A percentile compares a stretch with the other conserved stretches of the same genome.
Evolutionary conservation across 35 echinoderm and acorn worm genomes (phyloP).

Genomic region (Chiridota heheva): DNA sequence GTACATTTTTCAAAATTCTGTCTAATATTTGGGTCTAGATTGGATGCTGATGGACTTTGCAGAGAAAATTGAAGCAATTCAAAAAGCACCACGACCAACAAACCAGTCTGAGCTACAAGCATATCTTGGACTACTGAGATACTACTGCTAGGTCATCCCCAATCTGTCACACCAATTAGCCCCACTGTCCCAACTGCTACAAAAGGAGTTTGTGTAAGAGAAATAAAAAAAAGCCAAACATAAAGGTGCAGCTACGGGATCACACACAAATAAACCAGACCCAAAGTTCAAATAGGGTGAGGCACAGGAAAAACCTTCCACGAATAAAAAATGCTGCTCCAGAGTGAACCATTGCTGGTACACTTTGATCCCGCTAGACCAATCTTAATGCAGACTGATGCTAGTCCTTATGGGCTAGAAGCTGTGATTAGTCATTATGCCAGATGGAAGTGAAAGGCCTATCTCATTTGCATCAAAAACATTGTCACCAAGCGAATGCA

Average conservation of each 20-base stretch:
- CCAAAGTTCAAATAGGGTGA: slow-evolving; percentile 46
- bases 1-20: slow-evolving; percentile 41
- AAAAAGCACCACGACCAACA: slow-evolving; percentile 10
- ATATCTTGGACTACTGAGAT: slow-evolving; percentile 43
- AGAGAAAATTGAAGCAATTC: slow-evolving; percentile 56
- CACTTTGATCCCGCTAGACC: slow-evolving; percentile 55
- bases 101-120: slow-evolving; percentile 48
- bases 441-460: slow-evolving; percentile 42
- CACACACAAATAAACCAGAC: not conserved
- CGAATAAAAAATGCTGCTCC: slow-evolving; percentile 22
- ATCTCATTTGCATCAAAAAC: slow-evolving; percentile 62
- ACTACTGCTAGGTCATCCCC: slow-evolving; percentile 5
- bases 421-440: slow-evolving; percentile 47
- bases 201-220: not conserved
- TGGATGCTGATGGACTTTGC: slow-evolving; percentile 42
- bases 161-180: slow-evolving; percentile 20
- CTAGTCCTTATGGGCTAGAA: slow-evolving; percentile 61
- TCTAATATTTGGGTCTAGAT: slow-evolving; percentile 41
- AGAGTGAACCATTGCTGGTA: slow-evolving; percentile 22
- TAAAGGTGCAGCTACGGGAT: not conserved
- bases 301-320: slow-evolving; percentile 28
- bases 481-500: slow-evolving; percentile 33
- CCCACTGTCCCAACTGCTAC: not conserved
- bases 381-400: slow-evolving; percentile 50
- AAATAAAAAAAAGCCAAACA: not conserved